phyloP scores from a whole-genome alignment of 2,888 invertebrate genomes.

The Ophion ellenae region DNA sequence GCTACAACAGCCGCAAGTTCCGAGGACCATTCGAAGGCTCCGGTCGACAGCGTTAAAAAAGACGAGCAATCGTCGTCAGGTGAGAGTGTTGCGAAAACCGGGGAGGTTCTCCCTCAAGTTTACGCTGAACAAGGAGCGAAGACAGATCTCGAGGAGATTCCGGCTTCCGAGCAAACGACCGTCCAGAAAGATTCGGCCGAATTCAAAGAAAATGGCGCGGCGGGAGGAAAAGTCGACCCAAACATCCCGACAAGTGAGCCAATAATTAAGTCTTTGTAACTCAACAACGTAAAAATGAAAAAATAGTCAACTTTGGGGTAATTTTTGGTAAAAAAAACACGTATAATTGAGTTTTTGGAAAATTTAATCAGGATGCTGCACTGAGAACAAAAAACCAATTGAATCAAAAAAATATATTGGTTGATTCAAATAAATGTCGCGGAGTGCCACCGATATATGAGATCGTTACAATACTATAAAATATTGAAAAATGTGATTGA shows the following conservation, averaged over 20 bases:
- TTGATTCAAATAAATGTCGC: too few species aligned
- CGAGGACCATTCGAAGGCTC: constrained; percentile 30
- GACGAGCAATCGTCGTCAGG: not conserved
- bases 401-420: too few species aligned
- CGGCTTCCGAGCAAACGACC: not conserved
- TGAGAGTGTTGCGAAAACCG: not conserved
- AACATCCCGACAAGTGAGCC: constrained; percentile 14
- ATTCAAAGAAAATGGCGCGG: constrained; percentile 6
- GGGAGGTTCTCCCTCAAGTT: not conserved
- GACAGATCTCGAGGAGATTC: not conserved
- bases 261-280: not conserved
- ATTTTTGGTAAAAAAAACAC: too few species aligned
- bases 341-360: too few species aligned
- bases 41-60: not conserved
- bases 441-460: too few species aligned
- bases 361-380: too few species aligned
- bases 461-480: too few species aligned
- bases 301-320: too few species aligned
- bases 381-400: too few species aligned
- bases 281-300: too few species aligned
- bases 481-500: too few species aligned
- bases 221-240: constrained; percentile 3
- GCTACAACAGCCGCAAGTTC: constrained; percentile 22
- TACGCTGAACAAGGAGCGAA: constrained; percentile 12
- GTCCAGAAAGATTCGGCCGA: constrained; percentile 9